Conservation (phyloP, 2,888 invertebrate species). For the Cryptus viduatorius region DNA sequence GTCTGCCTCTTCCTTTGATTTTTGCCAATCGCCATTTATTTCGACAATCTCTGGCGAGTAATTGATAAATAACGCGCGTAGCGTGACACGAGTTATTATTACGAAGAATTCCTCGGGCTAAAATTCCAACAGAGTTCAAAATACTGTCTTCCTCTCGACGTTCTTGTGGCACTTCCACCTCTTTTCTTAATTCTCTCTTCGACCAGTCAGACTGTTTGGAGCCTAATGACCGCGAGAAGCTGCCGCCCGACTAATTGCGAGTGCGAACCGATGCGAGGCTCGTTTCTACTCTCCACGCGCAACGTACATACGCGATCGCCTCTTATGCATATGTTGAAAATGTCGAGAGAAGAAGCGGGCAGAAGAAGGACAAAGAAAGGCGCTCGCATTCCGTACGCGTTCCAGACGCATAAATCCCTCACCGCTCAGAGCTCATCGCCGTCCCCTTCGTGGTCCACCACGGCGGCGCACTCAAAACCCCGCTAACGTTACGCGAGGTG, state of each 20-base stretch:
- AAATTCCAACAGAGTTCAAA: slow-evolving; percentile 63
- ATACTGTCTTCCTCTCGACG: slow-evolving; percentile 47
- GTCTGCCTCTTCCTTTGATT: neutral
- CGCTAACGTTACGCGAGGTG: slow-evolving; percentile 75
- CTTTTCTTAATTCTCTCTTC: slow-evolving; percentile 23
- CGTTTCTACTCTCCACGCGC: neutral
- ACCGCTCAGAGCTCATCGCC: slow-evolving; percentile 65
- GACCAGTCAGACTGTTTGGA: slow-evolving; percentile 56
- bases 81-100: slow-evolving; percentile 52
- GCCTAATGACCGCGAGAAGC: slow-evolving; percentile 65
- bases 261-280: slow-evolving; percentile 60
- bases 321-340: slow-evolving; percentile 33
- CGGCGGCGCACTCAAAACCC: slow-evolving; percentile 63
- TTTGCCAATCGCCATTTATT: slow-evolving; percentile 4
- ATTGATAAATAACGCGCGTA: slow-evolving; percentile 3
- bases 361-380: slow-evolving; percentile 74
- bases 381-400: slow-evolving; percentile 74
- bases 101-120: slow-evolving; percentile 35
- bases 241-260: slow-evolving; percentile 62
- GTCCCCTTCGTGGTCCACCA: slow-evolving; percentile 68
- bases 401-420: slow-evolving; percentile 82
- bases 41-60: neutral
- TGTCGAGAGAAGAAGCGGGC: slow-evolving; percentile 45
- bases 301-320: slow-evolving; percentile 6
- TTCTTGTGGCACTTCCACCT: slow-evolving; percentile 36